Evolutionary conservation across 1,140 invertebrate genomes (phyloP), one percentile per base, ranked within the genome.

Genomic region (Drosophila quadrilineata): DNA sequence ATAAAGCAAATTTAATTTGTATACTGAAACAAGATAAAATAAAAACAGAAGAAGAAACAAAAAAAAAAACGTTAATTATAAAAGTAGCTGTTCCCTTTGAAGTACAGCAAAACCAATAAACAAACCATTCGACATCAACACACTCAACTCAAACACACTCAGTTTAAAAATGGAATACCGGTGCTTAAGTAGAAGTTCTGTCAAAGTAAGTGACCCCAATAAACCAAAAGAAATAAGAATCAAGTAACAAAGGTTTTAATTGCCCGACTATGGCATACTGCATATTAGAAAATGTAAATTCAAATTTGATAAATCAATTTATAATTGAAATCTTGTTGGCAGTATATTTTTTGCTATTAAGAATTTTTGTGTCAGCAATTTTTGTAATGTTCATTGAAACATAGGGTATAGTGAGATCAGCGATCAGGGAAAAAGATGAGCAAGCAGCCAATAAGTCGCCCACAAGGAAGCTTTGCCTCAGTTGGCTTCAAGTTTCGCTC

Each of bases 161-260:
- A 72, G 68, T 70, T 70, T 74, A 46, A 88, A 80, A 87, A 88
- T 88, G 87, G 87, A 88, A 88, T 89, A 88, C 84, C 87, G 87
- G 87, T 89, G 87, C 87, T 87, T 87, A 77, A 87, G 87, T 73
- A 88, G 87, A 75, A 87, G 79, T 77, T 82, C 84, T 85, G 80
- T 87, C 82, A 88, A 87, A 88, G 87, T 89, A 89, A 89, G 87
- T 89, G 87, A 89, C 87, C 87, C 63, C 84, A 88, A 87, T 88
- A 85, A 87, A 70, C 68, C 64, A 75, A 41, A 49, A 19, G 59
- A 64, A 69, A 45, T 14, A 36, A 64, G 22, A 68, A 22, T 35
- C 8, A 16, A 6, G 26, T n/a, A n/a, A 14, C 14, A 19, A 46
- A 14, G n/a, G n/a, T n/a, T n/a, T n/a, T n/a, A n/a, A 53, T 8